Conservation (phyloP, 1,140 invertebrate species). For the Solenopsis fugax region DNA sequence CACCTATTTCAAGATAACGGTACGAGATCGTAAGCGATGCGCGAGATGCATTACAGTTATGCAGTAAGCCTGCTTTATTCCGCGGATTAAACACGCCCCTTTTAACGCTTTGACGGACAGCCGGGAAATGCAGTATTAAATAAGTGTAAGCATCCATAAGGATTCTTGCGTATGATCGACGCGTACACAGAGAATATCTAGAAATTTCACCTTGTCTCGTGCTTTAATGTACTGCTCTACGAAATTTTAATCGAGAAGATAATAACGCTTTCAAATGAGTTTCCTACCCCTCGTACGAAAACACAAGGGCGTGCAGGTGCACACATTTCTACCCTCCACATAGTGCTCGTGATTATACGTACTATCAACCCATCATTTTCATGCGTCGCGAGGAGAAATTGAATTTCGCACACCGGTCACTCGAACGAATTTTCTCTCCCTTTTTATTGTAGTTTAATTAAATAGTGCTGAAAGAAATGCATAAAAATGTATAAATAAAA, state of each 20-base stretch:
- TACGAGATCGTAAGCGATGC: constrained; percentile 54
- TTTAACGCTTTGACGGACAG: constrained; percentile 25
- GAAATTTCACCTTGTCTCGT: not conserved
- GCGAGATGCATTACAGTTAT: constrained; percentile 61
- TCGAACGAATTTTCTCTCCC: not conserved
- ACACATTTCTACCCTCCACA: constrained; percentile 11
- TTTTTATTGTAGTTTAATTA: not conserved
- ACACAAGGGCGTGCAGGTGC: constrained; percentile 25
- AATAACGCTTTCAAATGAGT: not conserved
- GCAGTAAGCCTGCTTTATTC: constrained; percentile 49
- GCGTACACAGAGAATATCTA: too few species aligned
- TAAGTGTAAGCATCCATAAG: not conserved
- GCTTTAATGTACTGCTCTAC: not conserved
- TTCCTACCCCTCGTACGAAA: not conserved
- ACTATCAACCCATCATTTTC: constrained; percentile 20
- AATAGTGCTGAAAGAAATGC: not conserved
- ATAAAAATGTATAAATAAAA: not conserved
- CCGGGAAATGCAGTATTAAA: constrained; percentile 15
- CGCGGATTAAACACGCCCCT: constrained; percentile 50
- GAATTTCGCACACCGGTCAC: not conserved
- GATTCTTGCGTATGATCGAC: not conserved
- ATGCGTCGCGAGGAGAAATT: not conserved
- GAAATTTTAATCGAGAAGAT: not conserved
- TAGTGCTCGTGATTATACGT: not conserved
- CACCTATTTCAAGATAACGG: constrained; percentile 61